These are phyloP conservation scores for Trissonchulus sp. DNA, from an alignment of 2,888 invertebrate species.

Conservation along the genomic window DNA sequence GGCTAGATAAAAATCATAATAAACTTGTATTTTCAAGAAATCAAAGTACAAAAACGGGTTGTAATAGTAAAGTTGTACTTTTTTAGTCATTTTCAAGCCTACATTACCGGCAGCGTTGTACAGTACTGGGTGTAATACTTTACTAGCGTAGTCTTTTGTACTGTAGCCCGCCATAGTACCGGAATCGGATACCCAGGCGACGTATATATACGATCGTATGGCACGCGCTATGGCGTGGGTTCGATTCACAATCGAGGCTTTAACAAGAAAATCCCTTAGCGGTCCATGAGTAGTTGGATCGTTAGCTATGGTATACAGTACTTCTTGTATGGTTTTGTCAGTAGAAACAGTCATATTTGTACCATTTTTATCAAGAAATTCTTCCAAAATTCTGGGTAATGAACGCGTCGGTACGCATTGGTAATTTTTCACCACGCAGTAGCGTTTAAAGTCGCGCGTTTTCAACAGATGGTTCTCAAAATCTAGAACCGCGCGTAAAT, in stretches of 20 bases:
- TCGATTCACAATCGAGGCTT: constrained; percentile 4
- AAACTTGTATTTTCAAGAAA: constrained; percentile 32
- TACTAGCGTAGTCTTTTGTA: constrained; percentile 28
- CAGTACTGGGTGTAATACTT: constrained; percentile 15
- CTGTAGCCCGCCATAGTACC: constrained; percentile 6
- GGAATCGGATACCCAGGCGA: constrained; percentile 14
- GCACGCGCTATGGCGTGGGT: background rate
- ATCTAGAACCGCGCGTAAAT: constrained; percentile 24
- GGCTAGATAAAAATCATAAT: constrained; percentile 37
- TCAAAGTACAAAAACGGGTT: constrained; percentile 31
- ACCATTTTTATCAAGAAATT: constrained; percentile 21
- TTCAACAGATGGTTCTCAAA: constrained; percentile 28
- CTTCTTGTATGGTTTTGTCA: background rate
- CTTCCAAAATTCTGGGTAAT: constrained; percentile 19
- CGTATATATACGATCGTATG: constrained; percentile 18
- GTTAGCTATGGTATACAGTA: background rate
- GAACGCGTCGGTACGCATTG: constrained; percentile 22
- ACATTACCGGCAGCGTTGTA: background rate
- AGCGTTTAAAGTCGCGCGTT: constrained; percentile 13
- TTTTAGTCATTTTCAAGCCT: background rate
- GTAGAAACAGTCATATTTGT: constrained; percentile 16
- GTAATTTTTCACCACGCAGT: constrained; percentile 25
- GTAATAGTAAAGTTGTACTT: constrained; percentile 27
- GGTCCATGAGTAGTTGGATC: constrained; percentile 20
- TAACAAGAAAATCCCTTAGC: constrained; percentile 17